Evolutionary conservation across 2,113 vertebrate species (phyloP).

Genomic region (Melanotaenia duboulayi): DNA sequence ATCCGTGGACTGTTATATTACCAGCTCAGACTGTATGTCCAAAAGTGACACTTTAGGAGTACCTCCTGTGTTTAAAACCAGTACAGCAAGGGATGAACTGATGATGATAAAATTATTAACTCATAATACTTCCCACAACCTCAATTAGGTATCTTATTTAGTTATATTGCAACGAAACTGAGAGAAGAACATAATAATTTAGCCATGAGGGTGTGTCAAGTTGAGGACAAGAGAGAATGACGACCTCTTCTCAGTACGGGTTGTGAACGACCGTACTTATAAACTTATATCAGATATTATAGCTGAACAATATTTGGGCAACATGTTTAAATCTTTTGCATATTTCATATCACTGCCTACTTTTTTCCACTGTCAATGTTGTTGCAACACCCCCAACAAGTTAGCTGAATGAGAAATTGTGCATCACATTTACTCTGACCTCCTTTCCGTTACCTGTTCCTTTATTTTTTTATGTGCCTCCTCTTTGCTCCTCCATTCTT

Average conservation of each 20-base stretch:
- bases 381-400: background rate
- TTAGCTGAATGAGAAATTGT: background rate
- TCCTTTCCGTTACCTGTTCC: conserved; percentile 35
- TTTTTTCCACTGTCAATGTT: background rate
- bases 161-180: too few species aligned
- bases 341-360: conserved; percentile 1
- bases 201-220: background rate
- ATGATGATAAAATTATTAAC: too few species aligned
- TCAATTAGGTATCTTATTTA: too few species aligned
- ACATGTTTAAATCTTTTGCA: background rate
- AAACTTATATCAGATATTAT: background rate
- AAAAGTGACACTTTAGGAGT: too few species aligned
- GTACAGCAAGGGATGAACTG: too few species aligned
- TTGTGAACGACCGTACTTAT: background rate
- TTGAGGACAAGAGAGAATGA: background rate
- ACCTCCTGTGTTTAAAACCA: too few species aligned
- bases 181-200: too few species aligned
- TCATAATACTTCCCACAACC: too few species aligned
- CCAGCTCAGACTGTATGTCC: too few species aligned
- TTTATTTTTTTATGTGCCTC: conserved; percentile 28
- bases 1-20: too few species aligned
- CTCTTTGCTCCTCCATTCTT: conserved; percentile 5
- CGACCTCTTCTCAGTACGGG: too few species aligned
- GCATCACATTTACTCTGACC: conserved; percentile 31
- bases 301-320: conserved; percentile 1